Evolutionary conservation across 2,113 vertebrate species (phyloP).

Genomic region (Hydrolagus affinis): DNA sequence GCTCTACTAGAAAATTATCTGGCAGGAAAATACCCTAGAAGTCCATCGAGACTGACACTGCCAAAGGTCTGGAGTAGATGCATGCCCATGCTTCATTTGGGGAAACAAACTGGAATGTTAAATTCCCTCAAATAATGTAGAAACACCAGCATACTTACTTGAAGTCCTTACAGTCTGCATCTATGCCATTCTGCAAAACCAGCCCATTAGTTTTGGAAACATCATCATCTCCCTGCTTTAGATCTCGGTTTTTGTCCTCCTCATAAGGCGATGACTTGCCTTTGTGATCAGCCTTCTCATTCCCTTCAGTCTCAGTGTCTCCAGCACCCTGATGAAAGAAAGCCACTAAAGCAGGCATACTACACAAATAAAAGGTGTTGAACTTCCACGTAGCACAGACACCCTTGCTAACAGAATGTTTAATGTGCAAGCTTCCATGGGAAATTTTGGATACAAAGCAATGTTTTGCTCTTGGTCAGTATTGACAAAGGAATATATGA

Average conservation of each 20-base stretch:
- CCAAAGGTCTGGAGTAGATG: not conserved
- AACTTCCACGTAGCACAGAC: not conserved
- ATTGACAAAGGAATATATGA: too few relatives aligned
- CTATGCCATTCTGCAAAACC: slow-evolving; percentile 92
- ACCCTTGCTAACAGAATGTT: not conserved
- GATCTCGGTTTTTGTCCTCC: slow-evolving; percentile 87
- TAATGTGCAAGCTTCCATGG: not conserved
- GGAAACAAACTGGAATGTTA: not conserved
- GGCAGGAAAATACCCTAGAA: not conserved
- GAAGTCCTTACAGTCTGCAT: slow-evolving; percentile 97
- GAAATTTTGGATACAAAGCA: not conserved
- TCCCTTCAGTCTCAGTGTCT: slow-evolving; percentile 82
- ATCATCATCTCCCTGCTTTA: slow-evolving; percentile 85
- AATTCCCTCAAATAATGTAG: not conserved
- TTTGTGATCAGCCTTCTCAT: slow-evolving; percentile 82
- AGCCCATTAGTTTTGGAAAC: slow-evolving; percentile 83
- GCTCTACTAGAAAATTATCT: too few relatives aligned
- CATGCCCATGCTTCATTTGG: not conserved
- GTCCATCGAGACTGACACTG: not conserved
- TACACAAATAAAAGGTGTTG: slow-evolving; percentile 10
- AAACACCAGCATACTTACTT: slow-evolving; percentile 70
- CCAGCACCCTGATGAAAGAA: slow-evolving; percentile 66
- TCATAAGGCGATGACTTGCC: slow-evolving; percentile 88
- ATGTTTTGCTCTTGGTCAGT: not conserved
- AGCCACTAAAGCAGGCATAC: slow-evolving; percentile 22